Evolutionary conservation across 2,113 vertebrate genomes (phyloP), one percentile per base, ranked within the genome.

Genomic region (Neotoma lepida): DNA sequence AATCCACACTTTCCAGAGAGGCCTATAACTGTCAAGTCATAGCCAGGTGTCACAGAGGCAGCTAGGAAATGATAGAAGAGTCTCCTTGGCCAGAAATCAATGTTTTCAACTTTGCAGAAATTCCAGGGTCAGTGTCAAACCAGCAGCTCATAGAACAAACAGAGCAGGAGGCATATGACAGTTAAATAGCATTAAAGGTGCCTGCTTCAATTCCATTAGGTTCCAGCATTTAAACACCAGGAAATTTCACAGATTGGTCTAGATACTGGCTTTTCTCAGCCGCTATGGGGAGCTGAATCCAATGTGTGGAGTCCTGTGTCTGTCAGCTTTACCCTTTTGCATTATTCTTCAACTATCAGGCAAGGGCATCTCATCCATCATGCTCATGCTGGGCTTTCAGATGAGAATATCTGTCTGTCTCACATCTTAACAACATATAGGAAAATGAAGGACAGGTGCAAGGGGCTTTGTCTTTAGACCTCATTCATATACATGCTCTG

Each of bases 301-400:
- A 41, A 44, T 81, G 39, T 88, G 54, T 39, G 17, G 39, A 71
- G 71, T 90, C 64, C 33, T 51, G 12, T 80, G 61, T 39, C 41
- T 56, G 78, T 0, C 9, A 46, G 33, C 1, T 82, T 88, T 49
- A 70, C 63, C 17, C 46, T 46, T 74, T 51, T 20, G 10, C 33
- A 4, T 39, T 88, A 56, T 63, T 90, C 74, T 85, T 41, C 20
- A 20, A 86, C 41, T 63, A 33, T 80, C 64, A 35, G 15, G 39
- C 66, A 90, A 87, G 88, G 35, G 39, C 61, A 93, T 84, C 74
- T 58, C 70, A 90, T 64, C 91, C 93, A 90, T 85, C 7, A 5
- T 56, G 51, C 51, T 73, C 74, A 22, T 13, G 46, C n/a, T 76
- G 64, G 18, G 14, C 26, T 76, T 91, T 70, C 26, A 41, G 15